Percentiles rank a stretch among this genome's conserved stretches.
Conservation (phyloP, 2,113 vertebrate species). For the Meles meles region DNA sequence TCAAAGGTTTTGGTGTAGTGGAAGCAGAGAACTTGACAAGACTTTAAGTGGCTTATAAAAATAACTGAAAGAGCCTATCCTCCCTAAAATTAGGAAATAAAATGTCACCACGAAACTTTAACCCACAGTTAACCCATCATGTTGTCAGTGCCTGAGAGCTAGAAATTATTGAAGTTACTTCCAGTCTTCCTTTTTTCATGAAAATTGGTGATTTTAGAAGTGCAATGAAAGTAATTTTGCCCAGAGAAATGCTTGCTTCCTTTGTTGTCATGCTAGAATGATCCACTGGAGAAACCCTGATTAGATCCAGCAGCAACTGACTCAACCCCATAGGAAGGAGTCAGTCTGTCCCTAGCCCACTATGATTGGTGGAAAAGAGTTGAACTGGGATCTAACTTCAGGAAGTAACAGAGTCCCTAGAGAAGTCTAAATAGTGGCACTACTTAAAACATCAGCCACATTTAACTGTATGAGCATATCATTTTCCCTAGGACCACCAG, state of each 20-base stretch:
- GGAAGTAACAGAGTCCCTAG: neutral
- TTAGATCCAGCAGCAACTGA: neutral
- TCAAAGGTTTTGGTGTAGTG: neutral
- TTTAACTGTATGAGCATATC: neutral
- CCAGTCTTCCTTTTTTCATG: neutral
- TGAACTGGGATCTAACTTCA: neutral
- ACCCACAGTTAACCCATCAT: neutral
- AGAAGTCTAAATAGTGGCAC: neutral
- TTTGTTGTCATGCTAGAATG: neutral
- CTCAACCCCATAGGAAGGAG: neutral
- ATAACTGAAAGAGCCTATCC: neutral
- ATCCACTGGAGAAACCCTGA: neutral
- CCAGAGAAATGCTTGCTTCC: neutral
- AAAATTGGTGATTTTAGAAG: neutral
- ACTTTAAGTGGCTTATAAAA: neutral
- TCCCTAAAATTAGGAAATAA: conserved; percentile 1
- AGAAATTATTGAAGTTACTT: neutral
- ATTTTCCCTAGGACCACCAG: neutral
- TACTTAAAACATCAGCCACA: neutral
- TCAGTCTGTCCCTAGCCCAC: neutral
- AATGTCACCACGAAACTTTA: neutral
- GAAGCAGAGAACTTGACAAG: neutral
- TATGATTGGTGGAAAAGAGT: neutral
- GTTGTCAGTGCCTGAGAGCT: neutral
- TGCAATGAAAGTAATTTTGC: neutral